phyloP scores from a whole-genome alignment of 2,797 vertebrate genomes.

The Capromys pilorides region DNA sequence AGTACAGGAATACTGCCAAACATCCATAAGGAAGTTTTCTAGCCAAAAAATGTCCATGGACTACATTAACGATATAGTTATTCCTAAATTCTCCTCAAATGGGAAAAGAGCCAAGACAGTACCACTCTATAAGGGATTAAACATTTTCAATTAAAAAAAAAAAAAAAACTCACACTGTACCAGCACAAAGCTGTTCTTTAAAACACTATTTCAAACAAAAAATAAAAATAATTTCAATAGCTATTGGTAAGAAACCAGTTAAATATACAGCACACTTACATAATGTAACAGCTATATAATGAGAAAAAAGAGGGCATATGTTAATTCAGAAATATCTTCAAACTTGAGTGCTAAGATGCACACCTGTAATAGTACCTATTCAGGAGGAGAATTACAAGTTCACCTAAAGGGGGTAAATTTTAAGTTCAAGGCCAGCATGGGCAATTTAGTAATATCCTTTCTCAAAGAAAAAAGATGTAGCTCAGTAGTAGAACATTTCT shows the following conservation, averaged over 20 bases:
- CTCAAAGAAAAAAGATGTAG: background rate
- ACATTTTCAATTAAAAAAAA: background rate
- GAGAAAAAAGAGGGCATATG: background rate
- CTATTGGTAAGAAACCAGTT: background rate
- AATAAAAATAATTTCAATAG: conserved; percentile 22
- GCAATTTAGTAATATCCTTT: background rate
- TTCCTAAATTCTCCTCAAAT: background rate
- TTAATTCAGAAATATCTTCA: conserved; percentile 32
- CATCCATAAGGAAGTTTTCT: background rate
- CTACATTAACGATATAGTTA: background rate
- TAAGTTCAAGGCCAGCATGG: background rate
- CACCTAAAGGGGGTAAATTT: background rate
- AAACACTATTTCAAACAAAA: conserved; percentile 5
- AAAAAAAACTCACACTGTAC: background rate
- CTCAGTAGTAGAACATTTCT: background rate
- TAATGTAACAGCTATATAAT: conserved; percentile 33
- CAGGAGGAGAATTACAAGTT: background rate
- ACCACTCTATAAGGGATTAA: background rate
- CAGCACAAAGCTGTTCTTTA: background rate
- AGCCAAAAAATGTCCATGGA: background rate
- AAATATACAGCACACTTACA: background rate
- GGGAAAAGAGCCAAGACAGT: background rate
- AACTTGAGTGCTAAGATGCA: background rate
- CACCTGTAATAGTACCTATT: background rate
- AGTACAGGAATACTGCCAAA: background rate